Conservation (phyloP, 2,888 invertebrate species). For the Panzeria rudis region DNA sequence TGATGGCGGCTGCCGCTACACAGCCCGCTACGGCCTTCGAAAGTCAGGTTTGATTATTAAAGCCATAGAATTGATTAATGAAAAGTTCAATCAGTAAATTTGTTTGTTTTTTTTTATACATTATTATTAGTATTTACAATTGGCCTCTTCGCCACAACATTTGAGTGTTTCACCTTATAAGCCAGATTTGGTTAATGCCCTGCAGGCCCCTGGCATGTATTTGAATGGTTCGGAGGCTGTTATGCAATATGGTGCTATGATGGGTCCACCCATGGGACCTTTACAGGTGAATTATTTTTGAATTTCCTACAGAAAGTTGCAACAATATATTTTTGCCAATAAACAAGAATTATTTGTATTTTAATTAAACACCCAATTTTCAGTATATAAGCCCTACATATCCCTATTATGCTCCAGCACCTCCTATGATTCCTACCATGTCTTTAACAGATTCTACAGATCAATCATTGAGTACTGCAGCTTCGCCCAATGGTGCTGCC, state of each 20-base stretch:
- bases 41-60: constrained; percentile 84
- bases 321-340: constrained; percentile 50
- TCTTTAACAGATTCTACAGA: constrained; percentile 90
- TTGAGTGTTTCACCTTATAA: constrained; percentile 85
- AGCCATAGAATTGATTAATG: too few relatives aligned
- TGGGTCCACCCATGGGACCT: constrained; percentile 84
- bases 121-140: constrained; percentile 82
- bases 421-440: constrained; percentile 92
- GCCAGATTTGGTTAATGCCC: constrained; percentile 84
- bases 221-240: constrained; percentile 86
- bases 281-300: constrained; percentile 66
- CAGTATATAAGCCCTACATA: constrained; percentile 92
- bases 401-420: constrained; percentile 91
- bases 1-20: constrained; percentile 87
- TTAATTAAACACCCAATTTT: constrained; percentile 77
- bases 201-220: constrained; percentile 86
- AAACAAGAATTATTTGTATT: constrained; percentile 65
- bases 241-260: constrained; percentile 88
- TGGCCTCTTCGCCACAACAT: constrained; percentile 83
- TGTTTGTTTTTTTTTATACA: too few relatives aligned
- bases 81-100: neutral
- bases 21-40: constrained; percentile 84
- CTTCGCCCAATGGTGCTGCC: constrained; percentile 92
- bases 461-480: constrained; percentile 92
- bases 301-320: constrained; percentile 36